phyloP scores from a whole-genome alignment of 2,888 invertebrate species.

The Platerodrilus igneus region DNA sequence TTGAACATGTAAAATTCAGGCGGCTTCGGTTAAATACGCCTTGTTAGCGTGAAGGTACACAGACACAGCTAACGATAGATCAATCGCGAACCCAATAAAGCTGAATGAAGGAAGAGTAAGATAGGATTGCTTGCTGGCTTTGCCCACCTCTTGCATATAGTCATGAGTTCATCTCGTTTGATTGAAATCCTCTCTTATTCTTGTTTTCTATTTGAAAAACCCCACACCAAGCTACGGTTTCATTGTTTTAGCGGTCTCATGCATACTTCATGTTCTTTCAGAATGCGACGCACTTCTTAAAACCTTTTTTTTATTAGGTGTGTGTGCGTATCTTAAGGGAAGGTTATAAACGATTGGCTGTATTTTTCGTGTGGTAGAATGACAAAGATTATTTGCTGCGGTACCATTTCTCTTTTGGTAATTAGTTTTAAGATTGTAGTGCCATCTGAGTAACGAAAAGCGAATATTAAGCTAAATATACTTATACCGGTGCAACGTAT shows the following conservation, averaged over 20 bases:
- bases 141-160: constrained; percentile 50
- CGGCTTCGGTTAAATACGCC: constrained; percentile 13
- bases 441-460: too few species aligned
- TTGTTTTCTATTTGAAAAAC: constrained; percentile 47
- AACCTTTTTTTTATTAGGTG: too few species aligned
- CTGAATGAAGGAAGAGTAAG: constrained; percentile 34
- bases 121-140: constrained; percentile 36
- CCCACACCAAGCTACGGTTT: constrained; percentile 45
- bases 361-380: too few species aligned
- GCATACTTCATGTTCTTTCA: constrained; percentile 46
- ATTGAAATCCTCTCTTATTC: constrained; percentile 52
- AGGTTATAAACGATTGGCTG: too few species aligned
- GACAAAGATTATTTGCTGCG: too few species aligned
- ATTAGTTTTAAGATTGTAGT: too few species aligned
- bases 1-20: constrained; percentile 9
- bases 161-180: constrained; percentile 52
- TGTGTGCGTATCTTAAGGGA: too few species aligned
- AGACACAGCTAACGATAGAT: constrained; percentile 21
- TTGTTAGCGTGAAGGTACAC: constrained; percentile 17
- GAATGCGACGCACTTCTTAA: constrained; percentile 24
- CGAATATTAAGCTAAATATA: too few species aligned
- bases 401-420: too few species aligned
- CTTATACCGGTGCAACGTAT: too few species aligned
- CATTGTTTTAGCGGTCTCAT: constrained; percentile 49
- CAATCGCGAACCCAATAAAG: constrained; percentile 25